Evolutionary conservation across 1,140 invertebrate genomes (phyloP), one percentile per base, ranked within the genome.

Genomic region (Zaprionus davidi): DNA sequence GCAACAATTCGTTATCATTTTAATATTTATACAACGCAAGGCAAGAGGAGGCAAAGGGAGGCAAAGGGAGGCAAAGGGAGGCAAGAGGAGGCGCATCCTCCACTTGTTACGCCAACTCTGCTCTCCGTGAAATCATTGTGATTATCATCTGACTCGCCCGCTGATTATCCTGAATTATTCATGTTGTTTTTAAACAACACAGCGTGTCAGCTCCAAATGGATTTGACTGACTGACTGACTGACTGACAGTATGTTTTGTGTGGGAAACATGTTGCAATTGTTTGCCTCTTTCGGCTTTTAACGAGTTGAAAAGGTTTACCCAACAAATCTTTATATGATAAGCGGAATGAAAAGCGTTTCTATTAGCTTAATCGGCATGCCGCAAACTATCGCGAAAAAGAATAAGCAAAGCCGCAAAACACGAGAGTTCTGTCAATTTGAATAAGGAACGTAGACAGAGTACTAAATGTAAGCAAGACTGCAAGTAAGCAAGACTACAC

Each of bases 1-100:
- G 13, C 53, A 56, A 56, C 26, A 26, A 56, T 56, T 56, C 53
- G 53, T 56, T 56, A 51, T 51, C 20, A 51, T 51, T 51, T 22
- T 51, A 24, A 51, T 51, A 24, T 51, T 22, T 51, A 24, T 20
- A 51, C 12, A 51, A 20, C 9, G 11, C 20, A 7, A 51, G 17
- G 41, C 41, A 9, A 9, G 41, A 17, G 2, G 41, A 11, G 41
- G 36, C 36, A 34, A 34, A 3, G 3, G 31, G 0, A 31, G 31
- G 31, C 31, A 31, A 31, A 0, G 3, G 28, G 7, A 31, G 7
- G 7, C 28, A 31, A 31, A n/a, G n/a, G 1, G 6, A 31, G 36
- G 36, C 36, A 34, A 11, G 31, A 11, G 31, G 3, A 1, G 13
- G 13, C 36, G 13, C 12, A 13, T 46, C n/a, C 41, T 46, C 6